phyloP scores from a whole-genome alignment of 2,888 invertebrate species.

The Drosophila antonietae region DNA sequence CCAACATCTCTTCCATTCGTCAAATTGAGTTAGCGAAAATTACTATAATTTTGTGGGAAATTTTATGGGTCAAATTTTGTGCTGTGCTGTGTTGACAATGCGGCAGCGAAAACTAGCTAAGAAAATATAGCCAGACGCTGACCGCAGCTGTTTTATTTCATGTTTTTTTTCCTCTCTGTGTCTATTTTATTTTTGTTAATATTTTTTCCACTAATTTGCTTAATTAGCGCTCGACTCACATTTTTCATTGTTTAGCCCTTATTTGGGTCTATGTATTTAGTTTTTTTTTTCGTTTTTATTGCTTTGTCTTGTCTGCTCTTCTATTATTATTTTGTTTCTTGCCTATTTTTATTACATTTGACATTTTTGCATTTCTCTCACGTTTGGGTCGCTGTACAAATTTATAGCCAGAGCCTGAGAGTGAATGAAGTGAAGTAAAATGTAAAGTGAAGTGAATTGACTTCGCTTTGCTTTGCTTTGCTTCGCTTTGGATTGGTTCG shows the following conservation, averaged over 20 bases:
- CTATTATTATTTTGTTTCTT: conserved; percentile 29
- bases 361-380: conserved; percentile 75
- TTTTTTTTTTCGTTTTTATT: conserved; percentile 34
- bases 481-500: conserved; percentile 7
- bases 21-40: conserved; percentile 78
- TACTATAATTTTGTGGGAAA: conserved; percentile 80
- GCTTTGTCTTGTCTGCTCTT: conserved; percentile 25
- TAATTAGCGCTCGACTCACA: conserved; percentile 66
- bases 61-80: conserved; percentile 77
- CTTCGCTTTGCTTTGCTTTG: not conserved
- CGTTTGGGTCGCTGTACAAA: conserved; percentile 60
- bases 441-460: conserved; percentile 20
- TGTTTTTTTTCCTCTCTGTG: conserved; percentile 7
- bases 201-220: conserved; percentile 67
- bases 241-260: conserved; percentile 50
- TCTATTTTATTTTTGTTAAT: conserved; percentile 9
- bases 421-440: conserved; percentile 46
- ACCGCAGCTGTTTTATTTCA: conserved; percentile 52
- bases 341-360: conserved; percentile 43
- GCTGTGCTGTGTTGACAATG: conserved; percentile 66
- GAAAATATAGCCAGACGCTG: conserved; percentile 52
- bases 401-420: conserved; percentile 68
- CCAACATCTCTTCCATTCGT: conserved; percentile 35
- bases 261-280: conserved; percentile 52
- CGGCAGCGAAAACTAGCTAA: conserved; percentile 26